Evolutionary conservation across 2,797 vertebrate species (phyloP), one percentile per base, ranked within the genome.

Genomic region (Phrynocephalus forsythii): DNA sequence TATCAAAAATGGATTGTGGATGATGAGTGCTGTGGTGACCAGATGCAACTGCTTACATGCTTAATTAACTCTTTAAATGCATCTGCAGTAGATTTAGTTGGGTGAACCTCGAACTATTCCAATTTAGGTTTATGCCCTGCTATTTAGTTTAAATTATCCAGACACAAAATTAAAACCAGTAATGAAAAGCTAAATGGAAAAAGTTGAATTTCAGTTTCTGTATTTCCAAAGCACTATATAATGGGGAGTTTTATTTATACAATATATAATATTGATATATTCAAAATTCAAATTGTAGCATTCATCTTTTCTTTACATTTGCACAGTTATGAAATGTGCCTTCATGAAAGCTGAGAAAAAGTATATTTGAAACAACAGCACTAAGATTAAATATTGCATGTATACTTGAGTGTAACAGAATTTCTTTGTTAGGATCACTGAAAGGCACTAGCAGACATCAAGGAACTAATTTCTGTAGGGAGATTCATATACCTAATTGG

Each of bases 101-200:
- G 68, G 68, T 73, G 10, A 73, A 44, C 52, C 78, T 80, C 85
- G 69, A 77, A 79, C 18, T 38, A 22, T 56, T 79, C 16, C 28
- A 79, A 38, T 79, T 79, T 66, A 77, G 73, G 9, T 50, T 85
- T 85, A 77, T 48, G 60, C 75, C 73, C 44, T 52, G 28, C 60
- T 67, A 28, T 85, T 77, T 78, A 78, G 60, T 86, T 79, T 79
- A 79, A 56, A 79, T 69, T 86, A 71, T 79, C 5, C 28, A 86
- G 24, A 56, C 48, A 75, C 56, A 50, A 85, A 86, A 86, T 38
- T 79, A 86, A 79, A 86, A 56, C 48, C 72, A 77, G 22, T 8
- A 79, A 13, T 56, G 18, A 30, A 78, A 66, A 44, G 26, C 28
- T 76, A 8, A 52, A 85, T 63, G 18, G 38, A 63, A 73, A 16